Evolutionary conservation across 2,113 vertebrate species (phyloP).

Genomic region (Elephantulus edwardii): DNA sequence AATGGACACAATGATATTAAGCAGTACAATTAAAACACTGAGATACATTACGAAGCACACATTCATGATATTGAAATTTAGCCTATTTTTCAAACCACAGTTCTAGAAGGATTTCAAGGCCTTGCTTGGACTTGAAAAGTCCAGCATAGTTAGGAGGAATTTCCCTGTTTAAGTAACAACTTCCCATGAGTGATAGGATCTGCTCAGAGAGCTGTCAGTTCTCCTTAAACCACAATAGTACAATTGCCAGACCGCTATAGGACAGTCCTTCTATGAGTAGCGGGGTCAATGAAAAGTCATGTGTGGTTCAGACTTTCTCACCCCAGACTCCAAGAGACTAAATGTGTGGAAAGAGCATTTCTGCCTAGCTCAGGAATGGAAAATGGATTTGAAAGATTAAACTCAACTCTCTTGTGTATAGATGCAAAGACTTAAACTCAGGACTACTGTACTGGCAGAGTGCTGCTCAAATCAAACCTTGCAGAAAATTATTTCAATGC

Average conservation of each 20-base stretch:
- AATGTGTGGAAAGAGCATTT: background rate
- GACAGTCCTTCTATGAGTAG: background rate
- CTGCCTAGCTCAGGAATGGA: background rate
- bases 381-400: conserved; percentile 68
- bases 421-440: background rate
- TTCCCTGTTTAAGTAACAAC: conserved; percentile 54
- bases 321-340: conserved; percentile 20
- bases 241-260: conserved; percentile 47
- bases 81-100: background rate
- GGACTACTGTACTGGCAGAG: conserved; percentile 32
- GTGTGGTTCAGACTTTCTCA: conserved; percentile 45
- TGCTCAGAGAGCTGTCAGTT: conserved; percentile 55
- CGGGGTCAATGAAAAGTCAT: conserved; percentile 63
- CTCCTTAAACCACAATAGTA: conserved; percentile 40
- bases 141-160: conserved; percentile 22
- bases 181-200: conserved; percentile 40
- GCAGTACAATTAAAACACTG: background rate
- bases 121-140: background rate
- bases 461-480: background rate
- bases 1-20: background rate
- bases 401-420: conserved; percentile 23
- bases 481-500: background rate
- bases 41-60: background rate
- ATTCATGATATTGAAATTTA: background rate
- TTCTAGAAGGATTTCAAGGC: conserved; percentile 2